Percentiles rank a stretch among this genome's conserved stretches.
phyloP scores from a whole-genome alignment of 1,140 invertebrate species.

The Leptinotarsa undecemlineata region DNA sequence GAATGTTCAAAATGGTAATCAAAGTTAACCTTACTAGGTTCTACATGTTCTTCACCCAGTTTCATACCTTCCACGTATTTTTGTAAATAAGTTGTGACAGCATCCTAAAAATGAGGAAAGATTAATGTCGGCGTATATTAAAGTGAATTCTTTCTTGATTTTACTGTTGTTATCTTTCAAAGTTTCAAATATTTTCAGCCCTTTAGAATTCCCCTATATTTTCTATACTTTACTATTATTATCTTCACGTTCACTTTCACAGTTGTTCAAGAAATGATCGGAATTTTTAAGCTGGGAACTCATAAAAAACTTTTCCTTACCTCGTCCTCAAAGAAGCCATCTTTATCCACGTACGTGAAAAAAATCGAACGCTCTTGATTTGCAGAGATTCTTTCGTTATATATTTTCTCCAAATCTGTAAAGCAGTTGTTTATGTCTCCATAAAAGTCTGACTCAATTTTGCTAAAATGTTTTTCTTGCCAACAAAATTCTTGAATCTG shows the following conservation, averaged over 20 bases:
- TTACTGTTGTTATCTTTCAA: no score
- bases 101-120: neutral
- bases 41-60: neutral
- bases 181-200: no score
- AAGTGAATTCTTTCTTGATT: no score
- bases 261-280: no score
- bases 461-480: slow-evolving; percentile 51
- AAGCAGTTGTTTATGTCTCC: slow-evolving; percentile 44
- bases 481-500: slow-evolving; percentile 42
- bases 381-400: slow-evolving; percentile 38
- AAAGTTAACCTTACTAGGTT: slow-evolving; percentile 12
- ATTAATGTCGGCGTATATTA: neutral
- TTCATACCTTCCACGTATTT: neutral
- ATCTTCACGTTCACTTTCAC: no score
- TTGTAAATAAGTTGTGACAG: neutral
- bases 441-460: slow-evolving; percentile 45
- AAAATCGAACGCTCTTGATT: slow-evolving; percentile 33
- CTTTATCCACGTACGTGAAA: slow-evolving; percentile 44
- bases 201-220: no score
- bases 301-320: slow-evolving; percentile 19
- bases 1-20: slow-evolving; percentile 23
- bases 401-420: slow-evolving; percentile 48
- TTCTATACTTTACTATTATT: no score
- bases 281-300: no score
- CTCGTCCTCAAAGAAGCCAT: slow-evolving; percentile 38